A percentile compares a stretch with the other conserved stretches of the same genome.
Evolutionary conservation across 2,888 invertebrate species (phyloP).

Genomic region (Carpatolechia fugitivella): DNA sequence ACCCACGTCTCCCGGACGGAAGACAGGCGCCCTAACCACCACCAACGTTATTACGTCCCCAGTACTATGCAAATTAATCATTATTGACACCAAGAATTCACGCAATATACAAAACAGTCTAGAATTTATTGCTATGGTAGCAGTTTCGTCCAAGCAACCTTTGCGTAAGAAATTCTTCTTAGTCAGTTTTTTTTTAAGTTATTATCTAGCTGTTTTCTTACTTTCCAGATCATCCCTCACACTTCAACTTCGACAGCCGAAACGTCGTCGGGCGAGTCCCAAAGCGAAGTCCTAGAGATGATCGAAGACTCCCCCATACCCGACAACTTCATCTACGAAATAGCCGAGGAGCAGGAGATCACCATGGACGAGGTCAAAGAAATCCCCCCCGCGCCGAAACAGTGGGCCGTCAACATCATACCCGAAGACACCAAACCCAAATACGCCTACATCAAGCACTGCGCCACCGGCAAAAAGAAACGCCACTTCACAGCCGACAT

Average conservation of each 20-base stretch:
- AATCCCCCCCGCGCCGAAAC: constrained; percentile 39
- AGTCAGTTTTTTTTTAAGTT: no score
- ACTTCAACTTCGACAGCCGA: constrained; percentile 29
- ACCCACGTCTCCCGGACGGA: no score
- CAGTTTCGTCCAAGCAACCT: no score
- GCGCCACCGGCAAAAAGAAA: constrained; percentile 63
- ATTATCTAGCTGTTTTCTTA: neutral
- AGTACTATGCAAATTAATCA: no score
- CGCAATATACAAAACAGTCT: no score
- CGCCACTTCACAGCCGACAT: constrained; percentile 66
- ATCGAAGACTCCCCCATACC: constrained; percentile 57
- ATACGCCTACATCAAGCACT: constrained; percentile 70
- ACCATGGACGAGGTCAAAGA: constrained; percentile 69
- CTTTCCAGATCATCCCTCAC: constrained; percentile 60
- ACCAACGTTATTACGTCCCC: no score
- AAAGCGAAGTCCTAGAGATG: constrained; percentile 50
- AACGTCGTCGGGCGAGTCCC: constrained; percentile 20
- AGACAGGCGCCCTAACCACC: no score
- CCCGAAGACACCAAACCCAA: constrained; percentile 60
- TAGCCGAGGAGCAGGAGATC: constrained; percentile 73
- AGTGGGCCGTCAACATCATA: constrained; percentile 69
- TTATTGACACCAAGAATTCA: no score
- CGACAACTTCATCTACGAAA: constrained; percentile 70
- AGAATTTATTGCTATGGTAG: no score
- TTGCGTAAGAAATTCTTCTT: no score